A percentile compares a stretch with the other conserved stretches of the same genome.
Conservation (phyloP, 2,113 vertebrate genomes). For the Paraplagusia blochii region DNA sequence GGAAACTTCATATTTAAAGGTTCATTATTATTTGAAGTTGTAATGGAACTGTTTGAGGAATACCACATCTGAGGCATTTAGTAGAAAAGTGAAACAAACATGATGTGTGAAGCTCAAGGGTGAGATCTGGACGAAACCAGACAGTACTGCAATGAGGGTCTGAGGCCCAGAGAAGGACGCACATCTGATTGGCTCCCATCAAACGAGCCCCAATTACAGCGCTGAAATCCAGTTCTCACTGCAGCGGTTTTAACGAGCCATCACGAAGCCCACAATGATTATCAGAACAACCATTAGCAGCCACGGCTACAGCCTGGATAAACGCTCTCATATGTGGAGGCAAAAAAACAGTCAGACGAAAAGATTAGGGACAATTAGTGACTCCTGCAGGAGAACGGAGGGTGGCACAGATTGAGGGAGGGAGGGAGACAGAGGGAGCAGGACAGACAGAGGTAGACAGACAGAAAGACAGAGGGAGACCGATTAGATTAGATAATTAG, state of each 20-base stretch:
- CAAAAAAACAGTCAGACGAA: slow-evolving; percentile 1
- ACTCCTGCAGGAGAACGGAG: neutral
- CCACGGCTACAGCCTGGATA: slow-evolving; percentile 62
- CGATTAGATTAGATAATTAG: too few relatives aligned
- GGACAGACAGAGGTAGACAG: too few relatives aligned
- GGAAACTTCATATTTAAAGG: too few relatives aligned
- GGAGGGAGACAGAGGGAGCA: slow-evolving; percentile 1
- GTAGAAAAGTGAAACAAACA: too few relatives aligned
- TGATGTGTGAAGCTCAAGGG: too few relatives aligned
- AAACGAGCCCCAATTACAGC: slow-evolving; percentile 76
- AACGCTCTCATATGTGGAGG: slow-evolving; percentile 64
- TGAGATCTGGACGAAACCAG: too few relatives aligned
- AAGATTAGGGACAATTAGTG: slow-evolving; percentile 1
- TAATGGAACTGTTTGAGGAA: too few relatives aligned
- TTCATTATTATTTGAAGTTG: too few relatives aligned
- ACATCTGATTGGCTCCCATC: slow-evolving; percentile 70
- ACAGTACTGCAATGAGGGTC: neutral
- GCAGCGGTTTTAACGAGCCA: slow-evolving; percentile 72
- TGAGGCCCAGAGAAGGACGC: slow-evolving; percentile 41
- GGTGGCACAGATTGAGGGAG: neutral
- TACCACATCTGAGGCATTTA: too few relatives aligned
- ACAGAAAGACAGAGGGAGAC: too few relatives aligned
- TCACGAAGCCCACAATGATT: slow-evolving; percentile 71
- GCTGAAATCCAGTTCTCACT: slow-evolving; percentile 60
- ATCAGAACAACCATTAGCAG: slow-evolving; percentile 73